Evolutionary conservation across 2,113 vertebrate genomes (phyloP).

Genomic region (Hydrolagus affinis): DNA sequence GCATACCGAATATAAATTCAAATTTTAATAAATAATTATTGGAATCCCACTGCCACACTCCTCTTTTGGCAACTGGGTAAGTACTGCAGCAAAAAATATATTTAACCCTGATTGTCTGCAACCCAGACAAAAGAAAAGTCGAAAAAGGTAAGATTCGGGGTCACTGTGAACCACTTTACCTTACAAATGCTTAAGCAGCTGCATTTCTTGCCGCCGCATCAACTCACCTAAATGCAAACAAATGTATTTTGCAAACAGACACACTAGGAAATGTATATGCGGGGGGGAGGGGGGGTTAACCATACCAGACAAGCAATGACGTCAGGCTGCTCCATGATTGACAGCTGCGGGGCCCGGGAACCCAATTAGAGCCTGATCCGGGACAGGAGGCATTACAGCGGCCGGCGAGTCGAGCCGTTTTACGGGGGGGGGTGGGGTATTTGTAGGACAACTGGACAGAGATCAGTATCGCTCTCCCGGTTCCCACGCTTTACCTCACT

Average conservation of each 20-base stretch:
- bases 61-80: not conserved
- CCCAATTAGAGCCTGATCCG: not conserved
- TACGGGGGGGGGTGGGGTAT: no score
- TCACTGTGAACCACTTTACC: conserved; percentile 7
- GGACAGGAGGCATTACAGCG: not conserved
- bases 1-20: not conserved
- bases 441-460: no score
- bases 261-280: no score
- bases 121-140: not conserved
- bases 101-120: not conserved
- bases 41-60: not conserved
- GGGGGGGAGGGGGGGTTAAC: no score
- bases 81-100: not conserved
- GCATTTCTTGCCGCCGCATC: not conserved
- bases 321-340: not conserved
- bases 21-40: not conserved
- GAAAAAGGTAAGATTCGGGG: not conserved
- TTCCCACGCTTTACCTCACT: not conserved
- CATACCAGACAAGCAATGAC: not conserved
- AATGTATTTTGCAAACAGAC: not conserved
- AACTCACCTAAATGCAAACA: not conserved
- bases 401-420: not conserved
- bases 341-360: not conserved
- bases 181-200: not conserved
- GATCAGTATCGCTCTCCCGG: not conserved